Evolutionary conservation across 2,113 vertebrate species (phyloP), one percentile per base, ranked within the genome.

Genomic region (Ctenodactylus gundi): DNA sequence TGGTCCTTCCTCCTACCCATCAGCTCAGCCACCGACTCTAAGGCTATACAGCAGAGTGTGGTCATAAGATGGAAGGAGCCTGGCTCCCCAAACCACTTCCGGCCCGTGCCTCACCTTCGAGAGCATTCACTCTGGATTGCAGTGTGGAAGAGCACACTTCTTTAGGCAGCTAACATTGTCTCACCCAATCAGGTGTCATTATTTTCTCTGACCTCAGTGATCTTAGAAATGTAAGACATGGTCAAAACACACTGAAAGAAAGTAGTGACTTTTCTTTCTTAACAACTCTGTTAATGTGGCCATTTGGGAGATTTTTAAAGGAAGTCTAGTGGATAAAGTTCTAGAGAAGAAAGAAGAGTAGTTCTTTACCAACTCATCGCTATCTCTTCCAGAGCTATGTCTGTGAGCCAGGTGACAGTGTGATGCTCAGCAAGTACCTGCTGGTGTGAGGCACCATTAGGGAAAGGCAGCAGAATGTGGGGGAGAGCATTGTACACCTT

Each of bases 221-320:
- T 31, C 55, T 73, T 39, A 78, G 13, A 46, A 83, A 58, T 23
- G 2, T 34, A 88, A 84, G 62, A 39, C 41, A 78, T 0, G 67
- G 29, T 31, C 85, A 80, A 80, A 85, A 36, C 13, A 67, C 27
- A 77, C 21, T 39, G 23, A 85, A 51, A 86, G 75, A 86, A 73
- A 65, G 25, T 29, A 90, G 51, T 10, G 60, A 67, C 14, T 41
- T 85, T 83, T 62, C 21, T 65, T 90, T 76, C 51, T 77, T 55
- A 17, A 57, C 77, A 68, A 53, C 39, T 18, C 18, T 27, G 60
- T 31, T 55, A 44, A 55, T 83, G 65, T 41, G 13, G 6, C 23
- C 7, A 85, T 82, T 49, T 55, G 31, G 75, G 57, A 77, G 21
- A 53, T 49, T 88, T 65, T 27, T 60, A 68, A 60, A 36, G 53